phyloP scores from a whole-genome alignment of 1,140 invertebrate genomes.

The Diachasmimorpha longicaudata region DNA sequence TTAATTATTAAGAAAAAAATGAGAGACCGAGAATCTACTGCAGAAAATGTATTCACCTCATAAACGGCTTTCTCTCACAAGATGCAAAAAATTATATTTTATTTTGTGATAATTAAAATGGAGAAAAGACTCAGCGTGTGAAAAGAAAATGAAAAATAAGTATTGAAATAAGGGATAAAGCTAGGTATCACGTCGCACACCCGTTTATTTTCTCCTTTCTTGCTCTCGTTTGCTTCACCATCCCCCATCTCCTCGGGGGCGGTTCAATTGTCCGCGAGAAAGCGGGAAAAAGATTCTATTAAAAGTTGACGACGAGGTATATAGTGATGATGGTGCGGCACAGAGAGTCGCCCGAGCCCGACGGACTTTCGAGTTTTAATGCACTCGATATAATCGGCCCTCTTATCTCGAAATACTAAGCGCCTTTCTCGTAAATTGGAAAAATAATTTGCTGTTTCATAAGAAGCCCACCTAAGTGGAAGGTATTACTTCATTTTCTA shows the following conservation, averaged over 20 bases:
- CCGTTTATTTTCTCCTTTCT: too few species aligned
- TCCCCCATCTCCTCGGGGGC: background rate
- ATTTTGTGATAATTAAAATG: background rate
- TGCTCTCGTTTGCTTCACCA: background rate
- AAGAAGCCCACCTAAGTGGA: background rate
- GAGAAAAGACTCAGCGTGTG: background rate
- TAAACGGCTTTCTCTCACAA: background rate
- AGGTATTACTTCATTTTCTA: background rate
- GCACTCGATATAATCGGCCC: conserved; percentile 51
- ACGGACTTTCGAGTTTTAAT: conserved; percentile 52
- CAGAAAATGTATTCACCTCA: too few species aligned
- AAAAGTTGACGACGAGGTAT: conserved; percentile 42
- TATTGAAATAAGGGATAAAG: background rate
- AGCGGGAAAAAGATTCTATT: conserved; percentile 42
- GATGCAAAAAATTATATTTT: background rate
- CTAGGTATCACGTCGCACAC: background rate
- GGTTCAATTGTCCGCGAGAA: conserved; percentile 29
- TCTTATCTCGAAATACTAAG: conserved; percentile 47
- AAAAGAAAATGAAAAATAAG: conserved; percentile 18
- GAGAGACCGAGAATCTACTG: too few species aligned
- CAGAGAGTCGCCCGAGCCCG: conserved; percentile 8
- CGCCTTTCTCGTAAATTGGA: conserved; percentile 45
- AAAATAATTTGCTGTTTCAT: conserved; percentile 52
- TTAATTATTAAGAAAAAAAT: too few species aligned
- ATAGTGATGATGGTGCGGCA: conserved; percentile 3